Evolutionary conservation across 2,113 vertebrate species (phyloP).

Genomic region (Numida meleagris): DNA sequence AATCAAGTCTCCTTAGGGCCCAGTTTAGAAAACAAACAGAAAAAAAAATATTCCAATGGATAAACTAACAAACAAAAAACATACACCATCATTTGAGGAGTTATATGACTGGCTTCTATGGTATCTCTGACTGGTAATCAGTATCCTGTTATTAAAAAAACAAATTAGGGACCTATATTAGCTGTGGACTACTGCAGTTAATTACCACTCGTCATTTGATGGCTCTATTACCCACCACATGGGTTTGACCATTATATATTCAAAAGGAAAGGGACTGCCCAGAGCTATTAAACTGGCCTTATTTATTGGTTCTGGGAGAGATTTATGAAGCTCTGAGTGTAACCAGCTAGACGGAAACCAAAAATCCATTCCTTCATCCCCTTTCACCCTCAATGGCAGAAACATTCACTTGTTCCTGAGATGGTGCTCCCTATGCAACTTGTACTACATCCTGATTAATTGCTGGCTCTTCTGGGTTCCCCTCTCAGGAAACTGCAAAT

Average conservation of each 20-base stretch:
- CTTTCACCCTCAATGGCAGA: neutral
- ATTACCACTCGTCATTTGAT: constrained; percentile 2
- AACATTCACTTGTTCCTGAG: neutral
- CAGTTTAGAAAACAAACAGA: neutral
- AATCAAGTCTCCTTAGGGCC: neutral
- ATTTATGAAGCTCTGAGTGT: constrained; percentile 21
- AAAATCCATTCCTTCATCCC: neutral
- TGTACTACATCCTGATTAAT: neutral
- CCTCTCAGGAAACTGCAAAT: constrained; percentile 33
- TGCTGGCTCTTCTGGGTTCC: neutral
- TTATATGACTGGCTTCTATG: neutral
- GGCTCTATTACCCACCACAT: neutral
- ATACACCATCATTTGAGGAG: neutral
- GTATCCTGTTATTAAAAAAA: neutral
- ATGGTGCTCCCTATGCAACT: neutral
- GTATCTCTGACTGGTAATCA: neutral
- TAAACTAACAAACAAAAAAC: neutral
- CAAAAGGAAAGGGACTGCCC: neutral
- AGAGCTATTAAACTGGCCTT: neutral
- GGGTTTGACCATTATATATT: neutral
- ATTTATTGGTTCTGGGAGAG: neutral
- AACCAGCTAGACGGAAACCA: neutral
- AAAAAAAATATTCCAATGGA: neutral
- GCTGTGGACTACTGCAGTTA: neutral
- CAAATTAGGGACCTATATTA: neutral